A percentile compares a stretch with the other conserved stretches of the same genome.
Evolutionary conservation across 2,888 invertebrate species (phyloP).

Genomic region (Tillus elongatus): DNA sequence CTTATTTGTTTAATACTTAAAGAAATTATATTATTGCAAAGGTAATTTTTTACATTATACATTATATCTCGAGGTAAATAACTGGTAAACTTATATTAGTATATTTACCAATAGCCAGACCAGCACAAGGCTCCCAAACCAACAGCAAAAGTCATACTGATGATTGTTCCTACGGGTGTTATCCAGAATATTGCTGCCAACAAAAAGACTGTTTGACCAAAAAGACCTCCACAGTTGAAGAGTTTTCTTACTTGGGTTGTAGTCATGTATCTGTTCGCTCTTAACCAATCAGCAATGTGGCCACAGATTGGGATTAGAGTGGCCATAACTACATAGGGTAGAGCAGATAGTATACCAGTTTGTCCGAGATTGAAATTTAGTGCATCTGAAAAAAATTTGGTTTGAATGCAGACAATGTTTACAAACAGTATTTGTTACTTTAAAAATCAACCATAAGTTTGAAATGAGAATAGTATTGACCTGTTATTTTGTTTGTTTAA

Average conservation of each 20-base stretch:
- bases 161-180: neutral
- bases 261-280: slow-evolving; percentile 51
- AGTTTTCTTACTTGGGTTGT: slow-evolving; percentile 45
- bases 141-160: neutral
- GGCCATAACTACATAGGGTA: neutral
- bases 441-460: no score
- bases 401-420: no score
- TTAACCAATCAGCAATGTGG: slow-evolving; percentile 70
- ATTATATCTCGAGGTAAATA: no score
- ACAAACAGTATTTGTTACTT: no score
- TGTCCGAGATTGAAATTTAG: neutral
- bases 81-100: no score
- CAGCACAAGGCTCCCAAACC: slow-evolving; percentile 47
- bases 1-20: no score
- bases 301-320: neutral
- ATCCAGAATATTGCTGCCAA: neutral
- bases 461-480: no score
- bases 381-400: no score
- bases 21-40: no score
- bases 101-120: slow-evolving; percentile 80
- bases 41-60: no score
- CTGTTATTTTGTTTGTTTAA: no score
- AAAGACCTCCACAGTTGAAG: slow-evolving; percentile 1
- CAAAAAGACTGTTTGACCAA: neutral
- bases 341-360: neutral